These are phyloP conservation scores for Umimayanthus kanabou DNA, from an alignment of 92 coral and sea anemone genomes.

Conservation along the genomic window DNA sequence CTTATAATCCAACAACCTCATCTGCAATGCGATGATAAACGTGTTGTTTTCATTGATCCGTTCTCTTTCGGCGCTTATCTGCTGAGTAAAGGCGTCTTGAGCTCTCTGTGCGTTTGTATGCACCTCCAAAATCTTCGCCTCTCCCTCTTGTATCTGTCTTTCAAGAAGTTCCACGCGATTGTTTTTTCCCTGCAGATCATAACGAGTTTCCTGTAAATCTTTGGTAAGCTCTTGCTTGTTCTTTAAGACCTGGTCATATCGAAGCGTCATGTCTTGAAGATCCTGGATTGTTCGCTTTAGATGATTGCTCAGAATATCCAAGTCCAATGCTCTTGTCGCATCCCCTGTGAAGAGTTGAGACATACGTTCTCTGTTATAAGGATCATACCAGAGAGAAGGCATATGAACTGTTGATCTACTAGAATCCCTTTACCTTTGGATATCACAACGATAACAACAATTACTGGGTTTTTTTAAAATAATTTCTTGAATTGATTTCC, in stretches of 20 bases:
- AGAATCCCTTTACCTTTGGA: no score
- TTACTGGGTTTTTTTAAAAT: no score
- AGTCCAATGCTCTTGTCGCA: conserved; percentile 54
- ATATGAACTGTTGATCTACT: no score
- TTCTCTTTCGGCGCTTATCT: conserved; percentile 64
- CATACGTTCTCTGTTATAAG: not conserved
- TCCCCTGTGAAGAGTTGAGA: conserved; percentile 33
- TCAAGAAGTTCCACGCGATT: conserved; percentile 71
- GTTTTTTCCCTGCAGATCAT: conserved; percentile 62
- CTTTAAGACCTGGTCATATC: conserved; percentile 74
- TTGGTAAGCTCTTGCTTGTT: conserved; percentile 65
- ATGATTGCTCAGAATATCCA: conserved; percentile 81
- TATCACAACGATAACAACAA: no score
- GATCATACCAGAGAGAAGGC: no score
- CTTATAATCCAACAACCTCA: conserved; percentile 88
- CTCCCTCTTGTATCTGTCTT: conserved; percentile 63
- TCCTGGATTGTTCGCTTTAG: conserved; percentile 78
- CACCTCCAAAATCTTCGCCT: conserved; percentile 58
- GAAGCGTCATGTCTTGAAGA: conserved; percentile 76
- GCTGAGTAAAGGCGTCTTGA: conserved; percentile 61
- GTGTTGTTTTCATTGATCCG: conserved; percentile 85
- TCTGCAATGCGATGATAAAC: conserved; percentile 90
- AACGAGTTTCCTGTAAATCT: conserved; percentile 56
- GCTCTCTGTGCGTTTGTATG: conserved; percentile 70
- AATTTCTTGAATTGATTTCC: not conserved